Evolutionary conservation across 2,113 vertebrate species (phyloP).

Genomic region (Raja brachyura): DNA sequence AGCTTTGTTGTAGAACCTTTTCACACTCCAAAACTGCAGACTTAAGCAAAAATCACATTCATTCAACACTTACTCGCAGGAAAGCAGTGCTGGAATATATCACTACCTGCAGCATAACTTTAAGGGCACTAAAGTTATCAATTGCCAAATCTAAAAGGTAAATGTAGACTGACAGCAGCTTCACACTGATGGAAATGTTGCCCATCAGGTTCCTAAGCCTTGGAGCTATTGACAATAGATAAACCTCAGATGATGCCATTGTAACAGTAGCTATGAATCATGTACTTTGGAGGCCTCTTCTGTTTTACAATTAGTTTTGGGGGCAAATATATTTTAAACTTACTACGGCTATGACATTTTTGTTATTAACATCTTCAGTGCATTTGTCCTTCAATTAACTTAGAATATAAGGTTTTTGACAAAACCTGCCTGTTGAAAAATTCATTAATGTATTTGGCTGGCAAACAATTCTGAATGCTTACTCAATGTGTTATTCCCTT

Average conservation of each 20-base stretch:
- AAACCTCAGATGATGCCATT: background rate
- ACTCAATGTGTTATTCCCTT: slow-evolving; percentile 51
- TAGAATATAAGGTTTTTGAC: slow-evolving; percentile 36
- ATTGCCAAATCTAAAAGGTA: background rate
- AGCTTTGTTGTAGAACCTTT: background rate
- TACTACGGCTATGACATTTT: slow-evolving; percentile 24
- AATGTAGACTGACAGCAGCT: background rate
- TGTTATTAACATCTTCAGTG: slow-evolving; percentile 25
- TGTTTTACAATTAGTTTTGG: slow-evolving; percentile 21
- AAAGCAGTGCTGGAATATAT: background rate
- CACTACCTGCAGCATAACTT: background rate
- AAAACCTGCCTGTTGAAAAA: slow-evolving; percentile 47
- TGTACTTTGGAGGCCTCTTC: background rate
- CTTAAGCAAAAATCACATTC: background rate
- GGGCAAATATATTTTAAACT: slow-evolving; percentile 1
- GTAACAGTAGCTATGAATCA: background rate
- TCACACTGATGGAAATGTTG: background rate
- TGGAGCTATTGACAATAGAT: slow-evolving; percentile 9
- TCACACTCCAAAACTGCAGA: background rate
- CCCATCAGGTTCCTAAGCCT: background rate
- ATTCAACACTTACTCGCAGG: background rate
- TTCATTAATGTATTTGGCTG: slow-evolving; percentile 53
- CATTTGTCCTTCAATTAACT: slow-evolving; percentile 23
- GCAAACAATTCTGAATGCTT: slow-evolving; percentile 48
- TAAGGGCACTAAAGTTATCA: background rate